Conservation (phyloP, 1,140 invertebrate species). For the Argopecten irradians region DNA sequence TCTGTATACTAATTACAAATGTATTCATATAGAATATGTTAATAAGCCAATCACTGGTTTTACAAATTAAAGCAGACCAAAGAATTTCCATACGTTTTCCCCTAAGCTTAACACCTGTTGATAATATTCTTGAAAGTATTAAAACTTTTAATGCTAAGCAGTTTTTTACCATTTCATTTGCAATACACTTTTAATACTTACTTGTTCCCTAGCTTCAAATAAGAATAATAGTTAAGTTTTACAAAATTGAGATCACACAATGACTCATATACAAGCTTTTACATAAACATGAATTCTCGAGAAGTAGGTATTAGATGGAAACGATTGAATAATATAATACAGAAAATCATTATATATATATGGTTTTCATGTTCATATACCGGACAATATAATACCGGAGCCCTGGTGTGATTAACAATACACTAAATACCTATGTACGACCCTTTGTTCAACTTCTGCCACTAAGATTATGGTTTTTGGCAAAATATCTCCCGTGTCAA, state of each 20-base stretch:
- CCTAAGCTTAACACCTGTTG: not conserved
- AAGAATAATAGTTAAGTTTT: not conserved
- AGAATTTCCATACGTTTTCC: not conserved
- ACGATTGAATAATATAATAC: not conserved
- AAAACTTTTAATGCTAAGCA: not conserved
- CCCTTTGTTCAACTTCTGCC: not conserved
- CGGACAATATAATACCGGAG: not conserved
- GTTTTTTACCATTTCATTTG: not conserved
- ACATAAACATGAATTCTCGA: not conserved
- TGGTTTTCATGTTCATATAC: conserved; percentile 1
- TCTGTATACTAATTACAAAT: too few relatives aligned
- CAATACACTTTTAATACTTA: not conserved
- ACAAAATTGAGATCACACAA: conserved; percentile 4
- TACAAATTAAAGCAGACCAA: too few relatives aligned
- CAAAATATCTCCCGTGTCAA: not conserved
- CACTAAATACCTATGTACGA: not conserved
- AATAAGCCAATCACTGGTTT: too few relatives aligned
- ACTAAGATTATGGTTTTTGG: conserved; percentile 7
- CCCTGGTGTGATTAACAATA: not conserved
- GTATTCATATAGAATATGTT: too few relatives aligned
- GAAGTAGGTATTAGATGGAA: not conserved
- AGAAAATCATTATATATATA: conserved; percentile 12
- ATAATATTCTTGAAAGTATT: not conserved
- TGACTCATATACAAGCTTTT: not conserved
- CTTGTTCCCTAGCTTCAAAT: not conserved